These are phyloP conservation scores for Rhombomys opimus DNA, from an alignment of 2,113 vertebrate genomes.

Conservation along the genomic window DNA sequence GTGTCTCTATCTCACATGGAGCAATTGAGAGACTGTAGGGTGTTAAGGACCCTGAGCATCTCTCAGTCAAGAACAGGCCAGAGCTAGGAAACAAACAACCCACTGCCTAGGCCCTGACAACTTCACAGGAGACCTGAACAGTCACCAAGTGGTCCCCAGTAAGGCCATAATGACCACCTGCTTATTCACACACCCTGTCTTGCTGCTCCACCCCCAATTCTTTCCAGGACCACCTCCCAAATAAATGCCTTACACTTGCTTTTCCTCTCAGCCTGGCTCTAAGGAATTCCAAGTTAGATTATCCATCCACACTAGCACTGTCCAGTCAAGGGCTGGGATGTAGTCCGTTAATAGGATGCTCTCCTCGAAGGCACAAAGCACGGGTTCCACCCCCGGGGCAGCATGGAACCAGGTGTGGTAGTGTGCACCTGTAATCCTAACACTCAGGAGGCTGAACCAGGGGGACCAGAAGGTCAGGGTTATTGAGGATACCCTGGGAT, in stretches of 20 bases:
- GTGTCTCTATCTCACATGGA: accelerated
- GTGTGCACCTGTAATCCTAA: not conserved
- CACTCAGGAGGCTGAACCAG: not conserved
- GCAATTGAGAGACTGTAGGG: too few species aligned
- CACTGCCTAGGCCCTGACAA: accelerated
- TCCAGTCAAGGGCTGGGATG: too few species aligned
- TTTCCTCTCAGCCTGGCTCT: not conserved
- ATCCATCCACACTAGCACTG: accelerated
- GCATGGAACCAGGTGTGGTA: too few species aligned
- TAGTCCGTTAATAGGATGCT: not conserved
- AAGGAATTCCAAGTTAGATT: not conserved
- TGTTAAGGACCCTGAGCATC: accelerated
- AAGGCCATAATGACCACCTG: not conserved
- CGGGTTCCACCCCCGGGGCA: not conserved
- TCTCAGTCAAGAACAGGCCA: not conserved
- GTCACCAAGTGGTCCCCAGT: too few species aligned
- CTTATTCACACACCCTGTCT: accelerated
- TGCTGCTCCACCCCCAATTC: not conserved
- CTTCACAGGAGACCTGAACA: not conserved
- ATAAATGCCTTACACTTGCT: accelerated
- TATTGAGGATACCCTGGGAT: not conserved
- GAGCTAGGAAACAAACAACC: not conserved
- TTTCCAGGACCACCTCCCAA: not conserved
- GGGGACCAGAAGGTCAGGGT: not conserved
- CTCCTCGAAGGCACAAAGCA: not conserved